These are phyloP conservation scores for Eurypyga helias DNA, from an alignment of 2,113 vertebrate genomes.

Conservation along the genomic window DNA sequence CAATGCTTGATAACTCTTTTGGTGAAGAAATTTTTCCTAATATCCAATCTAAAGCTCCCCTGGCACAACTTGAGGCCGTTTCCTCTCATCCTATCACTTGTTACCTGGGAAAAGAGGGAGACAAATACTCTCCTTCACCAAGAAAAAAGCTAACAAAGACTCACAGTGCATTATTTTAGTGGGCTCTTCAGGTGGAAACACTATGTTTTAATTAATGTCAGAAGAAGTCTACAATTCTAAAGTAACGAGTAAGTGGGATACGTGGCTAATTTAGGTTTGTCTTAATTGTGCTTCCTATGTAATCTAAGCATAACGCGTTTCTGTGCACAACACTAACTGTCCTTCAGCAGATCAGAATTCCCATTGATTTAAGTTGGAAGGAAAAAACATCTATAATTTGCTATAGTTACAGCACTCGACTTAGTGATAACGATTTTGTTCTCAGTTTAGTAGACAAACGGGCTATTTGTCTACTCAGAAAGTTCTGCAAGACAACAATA, in stretches of 20 bases:
- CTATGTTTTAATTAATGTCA: not conserved
- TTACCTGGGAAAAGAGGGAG: not conserved
- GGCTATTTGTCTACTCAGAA: not conserved
- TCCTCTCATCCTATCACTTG: not conserved
- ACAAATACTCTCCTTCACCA: not conserved
- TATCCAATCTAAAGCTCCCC: not conserved
- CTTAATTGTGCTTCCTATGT: not conserved
- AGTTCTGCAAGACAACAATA: not conserved
- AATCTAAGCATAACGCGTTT: not conserved
- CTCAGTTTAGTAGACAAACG: not conserved
- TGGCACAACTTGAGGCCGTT: not conserved
- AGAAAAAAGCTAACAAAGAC: not conserved
- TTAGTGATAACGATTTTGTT: not conserved
- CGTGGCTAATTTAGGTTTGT: not conserved
- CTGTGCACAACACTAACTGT: not conserved
- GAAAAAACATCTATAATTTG: not conserved
- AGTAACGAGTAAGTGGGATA: not conserved
- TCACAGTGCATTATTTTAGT: accelerated
- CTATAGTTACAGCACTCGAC: not conserved
- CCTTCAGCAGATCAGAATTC: not conserved
- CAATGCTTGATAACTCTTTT: not conserved
- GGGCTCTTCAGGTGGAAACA: not conserved
- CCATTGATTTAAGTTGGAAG: not conserved
- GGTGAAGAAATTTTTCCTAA: not conserved
- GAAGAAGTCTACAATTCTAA: not conserved